phyloP scores from a whole-genome alignment of 2,113 vertebrate genomes.

The Erinaceus europaeus region DNA sequence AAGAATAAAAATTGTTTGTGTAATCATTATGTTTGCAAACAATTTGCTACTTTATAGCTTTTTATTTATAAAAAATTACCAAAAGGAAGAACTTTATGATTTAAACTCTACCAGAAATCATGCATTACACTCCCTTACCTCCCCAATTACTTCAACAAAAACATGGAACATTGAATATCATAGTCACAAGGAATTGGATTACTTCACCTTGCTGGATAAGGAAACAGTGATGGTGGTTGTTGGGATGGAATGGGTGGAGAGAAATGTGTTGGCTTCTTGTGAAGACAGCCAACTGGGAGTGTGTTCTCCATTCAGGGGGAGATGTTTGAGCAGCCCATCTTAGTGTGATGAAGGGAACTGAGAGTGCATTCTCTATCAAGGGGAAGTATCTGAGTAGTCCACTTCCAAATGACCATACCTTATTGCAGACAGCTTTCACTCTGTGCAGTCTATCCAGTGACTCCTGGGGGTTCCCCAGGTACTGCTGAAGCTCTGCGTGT shows the following conservation, averaged over 20 bases:
- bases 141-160: neutral
- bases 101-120: neutral
- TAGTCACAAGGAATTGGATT: fast-evolving
- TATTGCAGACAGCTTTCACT: slow-evolving; percentile 91
- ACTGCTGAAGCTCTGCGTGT: slow-evolving; percentile 96
- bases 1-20: too few relatives aligned
- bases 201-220: neutral
- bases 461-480: slow-evolving; percentile 94
- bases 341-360: too few relatives aligned
- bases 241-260: fast-evolving
- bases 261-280: fast-evolving
- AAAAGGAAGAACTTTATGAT: neutral
- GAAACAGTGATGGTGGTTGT: fast-evolving
- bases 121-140: too few relatives aligned
- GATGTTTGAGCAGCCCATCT: neutral
- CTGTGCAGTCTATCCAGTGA: slow-evolving; percentile 93
- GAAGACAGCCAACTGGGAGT: too few relatives aligned
- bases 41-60: too few relatives aligned
- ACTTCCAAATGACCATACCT: slow-evolving; percentile 79
- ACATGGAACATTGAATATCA: too few relatives aligned
- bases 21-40: too few relatives aligned
- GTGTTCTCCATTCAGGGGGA: too few relatives aligned
- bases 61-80: neutral
- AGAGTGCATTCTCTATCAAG: too few relatives aligned
- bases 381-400: neutral